Base-by-base conservation (phyloP, 2,113 vertebrate genomes). In the Thamnaconus septentrionalis region DNA sequence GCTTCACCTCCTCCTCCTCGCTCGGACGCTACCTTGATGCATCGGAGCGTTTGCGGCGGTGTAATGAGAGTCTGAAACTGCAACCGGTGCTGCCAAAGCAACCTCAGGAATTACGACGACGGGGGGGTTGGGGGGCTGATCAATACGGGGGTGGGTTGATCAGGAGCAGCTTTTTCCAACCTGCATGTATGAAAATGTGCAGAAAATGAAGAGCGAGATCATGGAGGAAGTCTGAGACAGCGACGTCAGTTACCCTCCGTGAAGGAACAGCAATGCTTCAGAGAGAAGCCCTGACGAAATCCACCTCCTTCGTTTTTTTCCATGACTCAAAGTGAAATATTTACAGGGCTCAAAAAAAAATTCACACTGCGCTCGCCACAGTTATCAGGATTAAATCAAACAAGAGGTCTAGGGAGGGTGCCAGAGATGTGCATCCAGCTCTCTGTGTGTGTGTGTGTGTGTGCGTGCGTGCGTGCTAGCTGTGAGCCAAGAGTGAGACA, bases 311-410 rank as follows among this genome's bases (percentile, higher is more conserved):
- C 4, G 18, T 60, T 68, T 62, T 42, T 57, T 41, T 59, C 50
- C 53, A 67, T 40, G 53, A 51, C 65, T 31, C 18, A 56, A 59
- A 39, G 71, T 68, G 31, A 55, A 41, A 48, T 44, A 66, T 58
- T 61, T 61, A 48, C 51, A 42, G 46, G 42, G n/a, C 41, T 41
- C 41, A 42, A 54, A 31, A 31, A 31, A 31, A 61, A 50, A 69
- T 4, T 40, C 51, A 68, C 9, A 9, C 1, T 40, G 40, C 4
- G 52, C 18, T 31, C 18, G 18, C 12, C 7, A 46, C 6, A 18
- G 18, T 42, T 55, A 47, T 52, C 7, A 62, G 18, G 64, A 71
- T 53, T 18, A 3, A 63, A 57, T 44, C 31, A 55, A 42, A 67
- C 10, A 3, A 4, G 11, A 31, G 43, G 7, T 47, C 52, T 61